phyloP scores from a whole-genome alignment of 2,113 vertebrate genomes.

The Globicephala melas region DNA sequence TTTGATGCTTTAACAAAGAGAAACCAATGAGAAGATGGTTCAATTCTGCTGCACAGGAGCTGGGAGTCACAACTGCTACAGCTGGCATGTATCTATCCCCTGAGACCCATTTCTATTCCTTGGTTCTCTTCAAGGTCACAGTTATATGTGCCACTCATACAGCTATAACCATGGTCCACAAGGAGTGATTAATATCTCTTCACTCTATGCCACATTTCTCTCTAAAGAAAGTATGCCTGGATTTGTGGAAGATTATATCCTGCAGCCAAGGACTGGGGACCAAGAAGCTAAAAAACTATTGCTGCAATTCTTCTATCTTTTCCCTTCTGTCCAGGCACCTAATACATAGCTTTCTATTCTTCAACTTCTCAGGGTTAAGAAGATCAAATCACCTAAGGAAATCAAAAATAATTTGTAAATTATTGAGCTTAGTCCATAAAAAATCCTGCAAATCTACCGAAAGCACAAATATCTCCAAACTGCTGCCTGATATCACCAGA shows the following conservation, averaged over 20 bases:
- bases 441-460: not conserved
- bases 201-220: not conserved
- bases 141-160: not conserved
- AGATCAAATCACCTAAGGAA: not conserved
- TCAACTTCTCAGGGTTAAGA: not conserved
- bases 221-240: not conserved
- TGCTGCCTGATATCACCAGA: not conserved
- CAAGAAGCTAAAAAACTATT: not conserved
- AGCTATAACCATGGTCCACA: not conserved
- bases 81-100: not conserved
- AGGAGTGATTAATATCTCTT: not conserved
- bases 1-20: not conserved
- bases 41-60: not conserved
- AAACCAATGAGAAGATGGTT: not conserved
- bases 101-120: not conserved
- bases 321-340: not conserved
- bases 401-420: not conserved
- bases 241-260: not conserved
- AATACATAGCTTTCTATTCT: not conserved
- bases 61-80: not conserved
- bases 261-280: not conserved
- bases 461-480: not conserved
- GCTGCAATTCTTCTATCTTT: not conserved
- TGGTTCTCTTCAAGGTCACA: not conserved
- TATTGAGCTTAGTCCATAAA: not conserved